A percentile compares a stretch with the other conserved stretches of the same genome.
These are phyloP conservation scores for Ophion slaviceki DNA, from an alignment of 2,888 invertebrate genomes.

Conservation along the genomic window DNA sequence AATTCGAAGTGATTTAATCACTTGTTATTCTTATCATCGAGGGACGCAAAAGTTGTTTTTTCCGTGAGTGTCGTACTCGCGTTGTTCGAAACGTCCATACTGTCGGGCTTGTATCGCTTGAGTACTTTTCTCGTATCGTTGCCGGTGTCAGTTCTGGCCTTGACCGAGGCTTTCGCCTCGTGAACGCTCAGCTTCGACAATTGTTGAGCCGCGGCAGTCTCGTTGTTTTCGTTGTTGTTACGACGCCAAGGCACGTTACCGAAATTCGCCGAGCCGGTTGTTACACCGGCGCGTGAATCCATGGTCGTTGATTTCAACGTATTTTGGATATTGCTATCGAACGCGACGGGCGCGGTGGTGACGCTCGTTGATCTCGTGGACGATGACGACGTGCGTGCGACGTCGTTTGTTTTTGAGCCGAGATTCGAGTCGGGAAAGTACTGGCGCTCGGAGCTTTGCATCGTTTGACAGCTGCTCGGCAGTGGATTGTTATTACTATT, in stretches of 20 bases:
- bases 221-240: slow-evolving; percentile 47
- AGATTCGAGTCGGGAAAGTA: slow-evolving; percentile 24
- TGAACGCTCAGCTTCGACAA: slow-evolving; percentile 53
- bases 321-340: slow-evolving; percentile 53
- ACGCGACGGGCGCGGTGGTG: slow-evolving; percentile 12
- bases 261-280: slow-evolving; percentile 30
- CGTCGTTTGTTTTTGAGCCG: slow-evolving; percentile 19
- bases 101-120: slow-evolving; percentile 75
- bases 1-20: slow-evolving; percentile 28
- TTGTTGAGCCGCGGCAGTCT: slow-evolving; percentile 55
- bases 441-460: slow-evolving; percentile 9
- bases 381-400: neutral
- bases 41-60: slow-evolving; percentile 44
- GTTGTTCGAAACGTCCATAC: slow-evolving; percentile 29
- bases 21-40: slow-evolving; percentile 71
- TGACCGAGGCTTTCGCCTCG: slow-evolving; percentile 55
- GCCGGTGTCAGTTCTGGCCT: slow-evolving; percentile 67
- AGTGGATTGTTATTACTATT: slow-evolving; percentile 54
- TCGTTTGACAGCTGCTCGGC: slow-evolving; percentile 46
- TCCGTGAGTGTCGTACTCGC: slow-evolving; percentile 44
- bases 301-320: slow-evolving; percentile 41
- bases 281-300: slow-evolving; percentile 42
- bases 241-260: slow-evolving; percentile 56
- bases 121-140: slow-evolving; percentile 72
- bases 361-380: slow-evolving; percentile 9